A percentile compares a stretch with the other conserved stretches of the same genome.
phyloP scores from a whole-genome alignment of 2,113 vertebrate genomes.

The Cyrtonyx montezumae region DNA sequence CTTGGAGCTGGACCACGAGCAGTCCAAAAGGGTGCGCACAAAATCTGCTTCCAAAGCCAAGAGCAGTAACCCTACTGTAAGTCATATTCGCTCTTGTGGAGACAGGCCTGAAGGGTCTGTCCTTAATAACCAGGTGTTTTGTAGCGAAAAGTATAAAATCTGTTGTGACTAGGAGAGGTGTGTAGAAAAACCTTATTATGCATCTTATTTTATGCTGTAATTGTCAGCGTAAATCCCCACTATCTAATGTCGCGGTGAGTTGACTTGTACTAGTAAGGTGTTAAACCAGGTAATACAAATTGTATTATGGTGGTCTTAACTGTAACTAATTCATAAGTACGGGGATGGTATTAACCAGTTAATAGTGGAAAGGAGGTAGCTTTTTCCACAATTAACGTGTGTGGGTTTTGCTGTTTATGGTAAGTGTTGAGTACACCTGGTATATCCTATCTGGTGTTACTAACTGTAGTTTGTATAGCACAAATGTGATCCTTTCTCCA shows the following conservation, averaged over 20 bases:
- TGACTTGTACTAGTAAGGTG: conserved; percentile 81
- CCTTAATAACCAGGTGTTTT: conserved; percentile 89
- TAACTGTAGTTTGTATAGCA: conserved; percentile 54
- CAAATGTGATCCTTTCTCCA: conserved; percentile 58
- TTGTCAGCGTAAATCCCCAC: conserved; percentile 82
- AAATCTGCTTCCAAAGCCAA: conserved; percentile 87
- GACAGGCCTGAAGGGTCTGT: conserved; percentile 82
- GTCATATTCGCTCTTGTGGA: conserved; percentile 86
- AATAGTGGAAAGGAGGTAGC: conserved; percentile 79
- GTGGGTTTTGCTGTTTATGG: conserved; percentile 71
- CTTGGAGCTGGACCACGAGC: conserved; percentile 93
- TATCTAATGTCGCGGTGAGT: conserved; percentile 76
- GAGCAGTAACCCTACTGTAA: conserved; percentile 88
- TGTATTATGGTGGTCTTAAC: conserved; percentile 76
- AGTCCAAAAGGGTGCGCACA: conserved; percentile 86
- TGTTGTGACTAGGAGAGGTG: conserved; percentile 88
- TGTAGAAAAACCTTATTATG: conserved; percentile 8
- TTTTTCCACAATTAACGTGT: conserved; percentile 59
- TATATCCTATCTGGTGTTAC: conserved; percentile 52
- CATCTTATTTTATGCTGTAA: conserved; percentile 65
- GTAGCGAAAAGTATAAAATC: conserved; percentile 97
- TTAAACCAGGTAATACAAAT: conserved; percentile 76
- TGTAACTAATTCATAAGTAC: conserved; percentile 79
- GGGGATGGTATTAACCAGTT: conserved; percentile 80
- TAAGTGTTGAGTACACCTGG: conserved; percentile 71